Conservation (phyloP, 2,888 invertebrate species). For the Phaedon cochleariae region DNA sequence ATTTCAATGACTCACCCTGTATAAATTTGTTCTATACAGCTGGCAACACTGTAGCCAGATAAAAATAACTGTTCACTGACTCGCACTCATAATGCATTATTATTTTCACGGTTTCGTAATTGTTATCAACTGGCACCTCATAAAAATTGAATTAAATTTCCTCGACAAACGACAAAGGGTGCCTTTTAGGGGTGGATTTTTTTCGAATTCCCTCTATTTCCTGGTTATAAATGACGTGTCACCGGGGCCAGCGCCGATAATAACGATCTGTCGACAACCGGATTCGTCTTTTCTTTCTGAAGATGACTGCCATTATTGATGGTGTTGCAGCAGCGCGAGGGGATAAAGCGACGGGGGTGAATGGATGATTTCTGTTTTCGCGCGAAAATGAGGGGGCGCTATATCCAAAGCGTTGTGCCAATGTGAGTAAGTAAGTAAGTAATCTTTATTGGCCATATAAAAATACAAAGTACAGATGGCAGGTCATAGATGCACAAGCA, state of each 20-base stretch:
- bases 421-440: too few relatives aligned
- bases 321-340: neutral
- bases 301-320: constrained; percentile 2
- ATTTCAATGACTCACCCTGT: too few relatives aligned
- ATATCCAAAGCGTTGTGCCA: too few relatives aligned
- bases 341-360: neutral
- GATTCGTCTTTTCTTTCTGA: constrained; percentile 4
- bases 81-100: too few relatives aligned
- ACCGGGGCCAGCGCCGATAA: constrained; percentile 27
- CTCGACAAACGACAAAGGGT: constrained; percentile 18
- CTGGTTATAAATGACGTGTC: constrained; percentile 32
- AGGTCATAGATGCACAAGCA: too few relatives aligned
- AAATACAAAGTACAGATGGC: too few relatives aligned
- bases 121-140: constrained; percentile 15
- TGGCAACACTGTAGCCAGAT: too few relatives aligned
- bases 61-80: too few relatives aligned
- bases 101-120: neutral
- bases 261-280: constrained; percentile 22
- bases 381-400: neutral
- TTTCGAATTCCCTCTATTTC: constrained; percentile 1
- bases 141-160: constrained; percentile 23
- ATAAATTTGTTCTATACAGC: too few relatives aligned
- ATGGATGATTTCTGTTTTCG: neutral
- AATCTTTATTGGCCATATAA: too few relatives aligned
- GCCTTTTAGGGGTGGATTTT: neutral